Evolutionary conservation across 2,888 invertebrate species (phyloP), one percentile per base, ranked within the genome.

Genomic region (Apamea anceps): DNA sequence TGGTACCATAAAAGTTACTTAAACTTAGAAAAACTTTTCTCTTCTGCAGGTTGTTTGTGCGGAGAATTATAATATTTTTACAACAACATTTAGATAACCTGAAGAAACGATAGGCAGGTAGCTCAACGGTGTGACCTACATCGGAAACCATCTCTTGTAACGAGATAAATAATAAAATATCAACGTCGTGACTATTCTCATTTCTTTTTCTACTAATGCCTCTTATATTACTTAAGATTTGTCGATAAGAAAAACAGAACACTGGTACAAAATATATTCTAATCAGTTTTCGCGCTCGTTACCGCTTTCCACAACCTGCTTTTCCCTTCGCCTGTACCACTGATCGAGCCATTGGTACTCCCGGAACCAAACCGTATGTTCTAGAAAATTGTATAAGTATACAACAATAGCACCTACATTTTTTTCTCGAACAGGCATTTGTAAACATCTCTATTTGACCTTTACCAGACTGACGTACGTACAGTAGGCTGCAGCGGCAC

Each of bases 111-210:
- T 25, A 57, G 37, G 37, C 18, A 62, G 18, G 25, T 65, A n/a
- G 13, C 18, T 51, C 54, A 72, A 68, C 32, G 28, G 28, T 42
- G 21, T 67, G 65, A 70, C 66, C 77, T 79, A 76, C 67, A 75
- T 76, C 42, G 42, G 28, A 78, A 75, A 45, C 54, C 70, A 73
- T 79, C 63, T 67, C 71, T 70, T 70, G 28, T 72, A 75, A 72
- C 32, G 72, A 75, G 25, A 81, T 66, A 65, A 70, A 75, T 42
- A 83, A 81, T 62, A 72, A 81, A 85, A 83, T 83, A 45, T 76
- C 72, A 85, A 75, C 32, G 25, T 79, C 77, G 75, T 85, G 79
- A 81, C 72, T 37, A n/a, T 48, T 72, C 21, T 18, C 18, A 12
- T 74, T 74, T 51, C 51, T 37, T 45, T 32, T 76, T 72, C 74